Evolutionary conservation across 2,888 invertebrate genomes (phyloP), one percentile per base, ranked within the genome.

Genomic region (Capitulum mitella): DNA sequence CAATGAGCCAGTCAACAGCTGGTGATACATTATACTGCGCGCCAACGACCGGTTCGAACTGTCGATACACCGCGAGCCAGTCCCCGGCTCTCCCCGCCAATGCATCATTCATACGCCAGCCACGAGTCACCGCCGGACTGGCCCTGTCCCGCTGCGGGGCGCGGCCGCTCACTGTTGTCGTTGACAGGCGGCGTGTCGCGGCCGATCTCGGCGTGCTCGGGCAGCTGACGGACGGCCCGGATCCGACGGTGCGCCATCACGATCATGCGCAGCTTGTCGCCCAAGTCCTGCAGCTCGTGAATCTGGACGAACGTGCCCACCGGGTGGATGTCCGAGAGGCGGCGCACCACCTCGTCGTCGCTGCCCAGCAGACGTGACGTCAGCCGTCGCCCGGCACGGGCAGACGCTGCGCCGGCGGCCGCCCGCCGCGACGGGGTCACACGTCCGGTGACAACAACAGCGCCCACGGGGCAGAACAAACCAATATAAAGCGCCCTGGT

Each of bases 221-320:
- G 85, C 82, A 95, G 90, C 85, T 93, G 93, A 16, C 91, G 91
- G 0, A 92, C 90, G 51, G 95, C 92, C 85, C 90, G 91, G 61
- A 95, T 93, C 81, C 97, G 89, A 80, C 98, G 88, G 85, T 98
- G 97, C 0, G 96, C 98, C 91, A 96, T 95, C 16, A 98, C 93
- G 8, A 99, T 95, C 84, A 99, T 89, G 80, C 95, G 89, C 77
- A 97, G 86, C 85, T 92, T 92, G 84, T 94, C 95, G 12, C 95
- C 97, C 85, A 97, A 89, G 85, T 98, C 98, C 85, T 98, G 97
- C 87, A 99, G 90, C 86, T 99, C 98, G 83, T 97, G 95, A 82
- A 99, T 98, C 87, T 98, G 97, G 16, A 97, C 98, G 86, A 99
- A 99, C 3, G 97, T 95, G 16, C 99, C 99, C 43, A 97, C 90